Evolutionary conservation across 92 coral and sea anemone genomes (phyloP).

Genomic region (Anthopleura xanthogrammica): DNA sequence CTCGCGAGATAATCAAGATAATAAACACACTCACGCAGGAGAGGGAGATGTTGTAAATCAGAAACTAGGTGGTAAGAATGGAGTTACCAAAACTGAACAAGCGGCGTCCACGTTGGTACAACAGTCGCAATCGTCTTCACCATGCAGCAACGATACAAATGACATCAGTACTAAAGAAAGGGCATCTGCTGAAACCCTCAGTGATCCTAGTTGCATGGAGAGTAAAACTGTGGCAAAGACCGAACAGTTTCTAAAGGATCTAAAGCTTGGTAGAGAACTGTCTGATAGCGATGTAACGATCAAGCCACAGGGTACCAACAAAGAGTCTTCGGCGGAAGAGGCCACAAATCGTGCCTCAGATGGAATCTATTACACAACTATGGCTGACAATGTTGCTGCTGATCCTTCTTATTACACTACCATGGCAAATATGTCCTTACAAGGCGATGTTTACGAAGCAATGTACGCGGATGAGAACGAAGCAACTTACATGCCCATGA

Average conservation of each 20-base stretch:
- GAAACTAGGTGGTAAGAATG: no score
- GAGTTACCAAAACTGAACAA: neutral
- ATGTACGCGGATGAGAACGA: neutral
- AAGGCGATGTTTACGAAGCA: neutral
- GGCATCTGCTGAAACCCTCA: neutral
- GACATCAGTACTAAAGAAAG: neutral
- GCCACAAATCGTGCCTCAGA: neutral
- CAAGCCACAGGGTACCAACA: neutral
- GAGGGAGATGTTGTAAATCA: no score
- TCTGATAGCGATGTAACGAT: neutral
- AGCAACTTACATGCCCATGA: neutral
- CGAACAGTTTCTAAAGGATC: neutral
- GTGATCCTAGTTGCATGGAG: neutral
- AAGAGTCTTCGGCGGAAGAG: neutral
- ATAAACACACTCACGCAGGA: no score
- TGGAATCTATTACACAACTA: neutral
- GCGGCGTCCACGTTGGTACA: neutral
- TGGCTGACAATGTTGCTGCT: neutral
- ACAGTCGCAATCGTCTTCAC: neutral
- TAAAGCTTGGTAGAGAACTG: neutral
- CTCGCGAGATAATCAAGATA: neutral
- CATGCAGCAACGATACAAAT: no score
- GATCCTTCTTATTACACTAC: neutral
- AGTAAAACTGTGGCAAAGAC: constrained; percentile 4
- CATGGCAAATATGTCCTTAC: neutral